These are phyloP conservation scores for Aphelenchoides fujianensis DNA, from an alignment of 1,140 invertebrate species.

Conservation along the genomic window DNA sequence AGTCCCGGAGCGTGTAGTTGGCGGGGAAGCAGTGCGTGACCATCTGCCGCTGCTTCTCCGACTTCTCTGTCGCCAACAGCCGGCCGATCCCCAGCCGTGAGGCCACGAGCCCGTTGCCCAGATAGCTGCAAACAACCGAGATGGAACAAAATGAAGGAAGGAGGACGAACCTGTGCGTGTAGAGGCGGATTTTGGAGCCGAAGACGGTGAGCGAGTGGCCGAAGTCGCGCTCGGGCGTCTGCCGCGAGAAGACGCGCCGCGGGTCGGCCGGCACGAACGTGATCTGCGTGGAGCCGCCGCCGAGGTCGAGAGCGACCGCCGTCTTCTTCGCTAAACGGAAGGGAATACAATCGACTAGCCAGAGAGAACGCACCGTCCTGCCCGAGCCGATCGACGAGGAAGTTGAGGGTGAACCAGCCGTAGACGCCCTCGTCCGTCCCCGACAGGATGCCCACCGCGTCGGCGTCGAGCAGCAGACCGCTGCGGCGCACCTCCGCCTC, in stretches of 20 bases:
- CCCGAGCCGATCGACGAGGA: slow-evolving; percentile 42
- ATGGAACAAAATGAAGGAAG: no score
- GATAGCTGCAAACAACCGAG: slow-evolving; percentile 79
- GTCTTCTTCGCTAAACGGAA: slow-evolving; percentile 58
- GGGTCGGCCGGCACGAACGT: slow-evolving; percentile 71
- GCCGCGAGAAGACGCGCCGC: slow-evolving; percentile 63
- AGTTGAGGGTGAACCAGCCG: slow-evolving; percentile 62
- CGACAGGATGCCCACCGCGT: slow-evolving; percentile 85
- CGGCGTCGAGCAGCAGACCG: slow-evolving; percentile 71
- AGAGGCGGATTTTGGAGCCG: slow-evolving; percentile 72
- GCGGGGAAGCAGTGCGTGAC: slow-evolving; percentile 56
- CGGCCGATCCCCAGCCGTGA: slow-evolving; percentile 70
- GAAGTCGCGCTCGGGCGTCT: slow-evolving; percentile 62
- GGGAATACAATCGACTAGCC: no score
- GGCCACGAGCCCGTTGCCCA: slow-evolving; percentile 83
- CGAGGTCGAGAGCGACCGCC: slow-evolving; percentile 83
- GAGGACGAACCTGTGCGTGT: slow-evolving; percentile 74
- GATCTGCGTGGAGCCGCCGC: slow-evolving; percentile 90
- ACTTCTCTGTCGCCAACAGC: slow-evolving; percentile 6
- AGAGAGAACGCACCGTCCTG: background rate
- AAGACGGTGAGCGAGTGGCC: slow-evolving; percentile 71
- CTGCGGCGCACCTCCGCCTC: slow-evolving; percentile 69
- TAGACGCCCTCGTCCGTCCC: slow-evolving; percentile 78
- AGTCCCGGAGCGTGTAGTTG: slow-evolving; percentile 45
- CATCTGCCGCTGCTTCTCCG: slow-evolving; percentile 19